A percentile compares a stretch with the other conserved stretches of the same genome.
phyloP scores from a whole-genome alignment of 2,797 vertebrate genomes.

The Pelobates cultripes region DNA sequence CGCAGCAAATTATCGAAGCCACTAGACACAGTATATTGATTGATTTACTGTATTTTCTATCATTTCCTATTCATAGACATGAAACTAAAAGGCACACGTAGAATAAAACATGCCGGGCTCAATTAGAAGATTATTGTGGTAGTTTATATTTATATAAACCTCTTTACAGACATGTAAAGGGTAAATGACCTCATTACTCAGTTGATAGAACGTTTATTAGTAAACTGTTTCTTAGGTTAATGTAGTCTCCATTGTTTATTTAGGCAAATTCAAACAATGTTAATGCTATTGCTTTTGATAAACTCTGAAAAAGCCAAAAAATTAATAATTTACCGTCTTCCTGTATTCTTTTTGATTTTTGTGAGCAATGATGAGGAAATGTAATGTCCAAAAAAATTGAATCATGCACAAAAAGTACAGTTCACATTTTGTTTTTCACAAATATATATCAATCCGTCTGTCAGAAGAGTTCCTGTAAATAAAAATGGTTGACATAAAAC shows the following conservation, averaged over 20 bases:
- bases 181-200: slow-evolving; percentile 6
- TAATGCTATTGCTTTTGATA: neutral
- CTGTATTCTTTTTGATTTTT: too few species aligned
- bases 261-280: neutral
- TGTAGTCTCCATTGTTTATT: neutral
- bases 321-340: too few species aligned
- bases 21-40: slow-evolving; percentile 44
- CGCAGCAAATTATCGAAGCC: slow-evolving; percentile 37
- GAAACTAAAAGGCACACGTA: slow-evolving; percentile 8
- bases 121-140: neutral
- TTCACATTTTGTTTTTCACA: too few species aligned
- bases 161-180: slow-evolving; percentile 1
- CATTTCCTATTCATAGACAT: neutral
- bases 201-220: neutral
- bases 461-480: too few species aligned
- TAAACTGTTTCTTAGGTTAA: neutral
- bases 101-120: neutral
- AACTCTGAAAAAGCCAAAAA: too few species aligned
- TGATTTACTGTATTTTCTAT: slow-evolving; percentile 52
- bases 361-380: too few species aligned
- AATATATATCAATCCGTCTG: too few species aligned
- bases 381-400: too few species aligned
- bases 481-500: too few species aligned
- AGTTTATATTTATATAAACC: slow-evolving; percentile 9
- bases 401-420: too few species aligned